These are phyloP conservation scores for Vicugna pacos DNA, from an alignment of 2,113 vertebrate species.

Conservation along the genomic window DNA sequence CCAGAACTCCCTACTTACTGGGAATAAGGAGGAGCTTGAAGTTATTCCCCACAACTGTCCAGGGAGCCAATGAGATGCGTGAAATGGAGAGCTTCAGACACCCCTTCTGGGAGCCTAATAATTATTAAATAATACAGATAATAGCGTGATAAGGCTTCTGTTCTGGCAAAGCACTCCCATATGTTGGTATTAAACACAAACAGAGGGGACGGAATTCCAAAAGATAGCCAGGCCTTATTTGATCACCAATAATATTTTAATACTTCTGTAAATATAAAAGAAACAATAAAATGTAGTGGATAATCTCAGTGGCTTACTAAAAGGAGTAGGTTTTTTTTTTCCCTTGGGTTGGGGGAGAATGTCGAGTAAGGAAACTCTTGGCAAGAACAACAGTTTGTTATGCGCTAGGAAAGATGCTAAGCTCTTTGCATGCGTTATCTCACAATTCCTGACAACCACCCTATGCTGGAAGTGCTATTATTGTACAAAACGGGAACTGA, in stretches of 20 bases:
- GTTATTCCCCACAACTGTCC: background rate
- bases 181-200: slow-evolving; percentile 30
- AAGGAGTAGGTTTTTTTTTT: background rate
- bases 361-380: slow-evolving; percentile 1
- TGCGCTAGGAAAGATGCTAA: background rate
- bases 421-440: background rate
- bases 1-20: background rate
- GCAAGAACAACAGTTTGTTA: slow-evolving; percentile 6
- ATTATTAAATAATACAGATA: slow-evolving; percentile 35
- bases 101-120: background rate
- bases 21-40: background rate
- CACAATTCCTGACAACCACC: background rate
- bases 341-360: background rate
- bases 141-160: background rate
- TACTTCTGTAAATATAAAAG: slow-evolving; percentile 18
- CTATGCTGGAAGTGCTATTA: background rate
- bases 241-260: slow-evolving; percentile 28
- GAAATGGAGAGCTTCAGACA: background rate
- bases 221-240: background rate
- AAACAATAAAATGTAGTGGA: slow-evolving; percentile 14
- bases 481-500: slow-evolving; percentile 20
- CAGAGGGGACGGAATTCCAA: background rate
- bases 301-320: background rate
- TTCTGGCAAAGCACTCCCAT: background rate
- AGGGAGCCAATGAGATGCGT: background rate